A percentile compares a stretch with the other conserved stretches of the same genome.
Evolutionary conservation across 1,140 invertebrate genomes (phyloP).

Genomic region (Platyscapa corneri): DNA sequence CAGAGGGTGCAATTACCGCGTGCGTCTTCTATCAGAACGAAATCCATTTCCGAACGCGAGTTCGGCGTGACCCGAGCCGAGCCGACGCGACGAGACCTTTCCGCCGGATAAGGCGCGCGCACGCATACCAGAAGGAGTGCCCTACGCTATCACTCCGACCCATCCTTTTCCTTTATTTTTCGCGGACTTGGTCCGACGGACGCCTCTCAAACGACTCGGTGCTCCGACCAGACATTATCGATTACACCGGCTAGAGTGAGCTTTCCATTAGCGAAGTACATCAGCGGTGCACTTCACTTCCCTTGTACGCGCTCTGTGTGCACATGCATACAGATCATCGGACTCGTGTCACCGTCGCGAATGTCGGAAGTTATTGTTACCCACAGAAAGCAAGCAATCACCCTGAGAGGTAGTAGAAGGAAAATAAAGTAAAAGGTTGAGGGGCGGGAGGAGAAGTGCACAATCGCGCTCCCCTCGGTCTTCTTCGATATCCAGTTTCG

Average conservation of each 20-base stretch:
- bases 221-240: slow-evolving; percentile 52
- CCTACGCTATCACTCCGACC: neutral
- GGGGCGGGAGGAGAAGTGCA: no score
- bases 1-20: neutral
- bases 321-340: neutral
- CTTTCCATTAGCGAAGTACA: slow-evolving; percentile 60
- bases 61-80: neutral
- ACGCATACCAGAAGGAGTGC: no score
- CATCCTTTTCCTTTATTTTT: neutral
- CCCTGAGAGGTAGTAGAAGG: neutral
- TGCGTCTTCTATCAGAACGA: neutral
- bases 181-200: neutral
- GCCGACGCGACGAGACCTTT: neutral
- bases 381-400: slow-evolving; percentile 16
- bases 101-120: neutral
- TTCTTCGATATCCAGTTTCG: neutral
- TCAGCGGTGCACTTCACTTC: slow-evolving; percentile 30
- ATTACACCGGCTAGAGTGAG: slow-evolving; percentile 51
- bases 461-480: neutral
- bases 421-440: neutral
- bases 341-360: neutral
- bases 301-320: no score
- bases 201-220: slow-evolving; percentile 8
- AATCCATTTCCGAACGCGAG: neutral
- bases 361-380: slow-evolving; percentile 18